Evolutionary conservation across 2,888 invertebrate species (phyloP), one percentile per base, ranked within the genome.

Genomic region (Lepidochitona cinerea): DNA sequence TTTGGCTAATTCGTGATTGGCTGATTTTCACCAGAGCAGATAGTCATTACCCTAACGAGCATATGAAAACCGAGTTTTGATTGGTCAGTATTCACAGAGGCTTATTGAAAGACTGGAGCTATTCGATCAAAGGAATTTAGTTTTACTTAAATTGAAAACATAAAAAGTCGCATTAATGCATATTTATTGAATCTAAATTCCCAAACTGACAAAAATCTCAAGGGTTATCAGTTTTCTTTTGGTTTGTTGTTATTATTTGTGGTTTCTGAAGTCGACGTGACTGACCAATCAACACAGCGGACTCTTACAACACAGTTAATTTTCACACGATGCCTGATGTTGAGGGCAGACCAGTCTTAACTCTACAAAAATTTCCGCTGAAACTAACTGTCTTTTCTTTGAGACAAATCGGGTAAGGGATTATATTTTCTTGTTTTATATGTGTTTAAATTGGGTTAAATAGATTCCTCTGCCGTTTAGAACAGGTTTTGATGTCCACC

Each of bases 351-450:
- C 84, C 84, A 84, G 85, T 81, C 83, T 83, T 83, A 85, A 86
- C 79, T 84, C 86, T 85, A 85, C 88, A 87, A 88, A 88, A 83
- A 85, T 85, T 86, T 85, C 85, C 82, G 82, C 82, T 85, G 82
- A 49, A 49, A 49, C 49, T 49, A n/a, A 49, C 49, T 49, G 49
- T 23, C 49, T 49, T 49, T 49, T 49, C 49, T 49, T 49, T n/a
- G n/a, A 49, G 49, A 49, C 49, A n/a, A 49, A 49, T 49, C 49
- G 23, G 49, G 49, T 49, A 49, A n/a, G 49, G 49, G 49, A 49
- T 23, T 18, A 49, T 23, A n/a, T 49, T 4, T n/a, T 49, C 18
- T 5, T 49, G n/a, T 23, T 49, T 7, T 49, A 49, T 5, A 49
- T 49, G 49, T 49, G 49, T 49, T 49, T 49, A 49, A 49, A n/a